Conservation (phyloP, 2,888 invertebrate species). For the Parthenolecanium corni region DNA sequence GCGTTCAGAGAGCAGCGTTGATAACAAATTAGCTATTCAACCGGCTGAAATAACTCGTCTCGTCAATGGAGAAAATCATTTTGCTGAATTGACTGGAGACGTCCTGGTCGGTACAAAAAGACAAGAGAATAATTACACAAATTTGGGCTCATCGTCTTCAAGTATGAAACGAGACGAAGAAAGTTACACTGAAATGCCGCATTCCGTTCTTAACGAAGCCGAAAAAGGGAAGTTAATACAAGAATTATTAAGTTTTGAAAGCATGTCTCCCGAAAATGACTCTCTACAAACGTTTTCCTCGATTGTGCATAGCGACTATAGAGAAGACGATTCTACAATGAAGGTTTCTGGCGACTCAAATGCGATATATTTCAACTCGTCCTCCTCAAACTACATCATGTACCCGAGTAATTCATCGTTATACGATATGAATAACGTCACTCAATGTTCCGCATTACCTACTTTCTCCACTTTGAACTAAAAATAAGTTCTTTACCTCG, state of each 20-base stretch:
- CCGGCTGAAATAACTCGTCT: neutral
- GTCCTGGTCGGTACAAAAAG: neutral
- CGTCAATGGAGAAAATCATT: neutral
- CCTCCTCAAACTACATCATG: constrained; percentile 15
- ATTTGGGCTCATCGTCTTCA: neutral
- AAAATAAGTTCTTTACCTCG: no score
- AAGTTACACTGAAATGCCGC: neutral
- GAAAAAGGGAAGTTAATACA: constrained; percentile 15
- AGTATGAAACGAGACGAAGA: no score
- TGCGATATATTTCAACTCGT: constrained; percentile 8
- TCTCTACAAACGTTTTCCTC: neutral
- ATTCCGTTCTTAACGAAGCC: neutral
- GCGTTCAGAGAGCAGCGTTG: neutral
- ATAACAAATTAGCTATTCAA: neutral
- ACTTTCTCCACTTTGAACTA: constrained; percentile 15
- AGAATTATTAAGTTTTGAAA: constrained; percentile 13
- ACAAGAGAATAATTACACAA: neutral
- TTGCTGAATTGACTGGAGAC: neutral
- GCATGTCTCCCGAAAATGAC: constrained; percentile 6
- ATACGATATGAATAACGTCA: neutral
- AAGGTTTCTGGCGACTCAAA: neutral
- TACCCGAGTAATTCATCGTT: constrained; percentile 8
- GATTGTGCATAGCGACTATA: neutral
- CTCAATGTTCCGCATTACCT: constrained; percentile 2
- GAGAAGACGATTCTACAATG: neutral